phyloP scores from a whole-genome alignment of 2,113 vertebrate species.

The Empidonax traillii region DNA sequence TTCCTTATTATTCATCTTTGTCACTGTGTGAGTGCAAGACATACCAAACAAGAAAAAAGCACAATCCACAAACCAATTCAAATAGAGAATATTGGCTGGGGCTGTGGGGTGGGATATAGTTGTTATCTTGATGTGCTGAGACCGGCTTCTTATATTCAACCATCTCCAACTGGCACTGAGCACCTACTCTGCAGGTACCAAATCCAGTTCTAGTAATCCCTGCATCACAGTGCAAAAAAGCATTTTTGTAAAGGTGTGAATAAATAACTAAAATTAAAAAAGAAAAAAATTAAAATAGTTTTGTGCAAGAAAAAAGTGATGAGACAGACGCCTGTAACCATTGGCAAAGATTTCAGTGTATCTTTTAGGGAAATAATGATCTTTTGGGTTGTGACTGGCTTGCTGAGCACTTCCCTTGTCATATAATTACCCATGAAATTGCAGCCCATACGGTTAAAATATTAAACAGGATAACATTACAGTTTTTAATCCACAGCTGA shows the following conservation, averaged over 20 bases:
- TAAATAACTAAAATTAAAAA: not conserved
- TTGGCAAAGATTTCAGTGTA: not conserved
- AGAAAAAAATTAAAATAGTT: not conserved
- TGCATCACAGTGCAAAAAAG: not conserved
- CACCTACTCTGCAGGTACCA: not conserved
- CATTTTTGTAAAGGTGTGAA: not conserved
- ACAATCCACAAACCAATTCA: not conserved
- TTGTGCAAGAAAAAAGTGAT: not conserved
- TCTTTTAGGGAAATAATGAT: not conserved
- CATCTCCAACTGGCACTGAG: not conserved
- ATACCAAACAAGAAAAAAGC: not conserved
- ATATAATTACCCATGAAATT: constrained; percentile 65
- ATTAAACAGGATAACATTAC: constrained; percentile 68
- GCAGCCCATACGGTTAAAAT: constrained; percentile 63
- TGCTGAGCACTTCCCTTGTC: constrained; percentile 20
- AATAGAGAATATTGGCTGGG: not conserved
- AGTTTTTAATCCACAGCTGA: constrained; percentile 62
- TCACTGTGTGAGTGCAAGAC: not conserved
- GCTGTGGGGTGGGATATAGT: not conserved
- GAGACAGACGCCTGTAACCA: not conserved
- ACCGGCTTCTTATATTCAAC: not conserved
- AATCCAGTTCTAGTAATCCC: not conserved
- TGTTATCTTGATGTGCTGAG: not conserved
- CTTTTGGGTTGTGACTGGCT: not conserved
- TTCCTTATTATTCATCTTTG: not conserved